These are phyloP conservation scores for Drosophila erecta DNA, from an alignment of 1,140 invertebrate species.

Conservation along the genomic window DNA sequence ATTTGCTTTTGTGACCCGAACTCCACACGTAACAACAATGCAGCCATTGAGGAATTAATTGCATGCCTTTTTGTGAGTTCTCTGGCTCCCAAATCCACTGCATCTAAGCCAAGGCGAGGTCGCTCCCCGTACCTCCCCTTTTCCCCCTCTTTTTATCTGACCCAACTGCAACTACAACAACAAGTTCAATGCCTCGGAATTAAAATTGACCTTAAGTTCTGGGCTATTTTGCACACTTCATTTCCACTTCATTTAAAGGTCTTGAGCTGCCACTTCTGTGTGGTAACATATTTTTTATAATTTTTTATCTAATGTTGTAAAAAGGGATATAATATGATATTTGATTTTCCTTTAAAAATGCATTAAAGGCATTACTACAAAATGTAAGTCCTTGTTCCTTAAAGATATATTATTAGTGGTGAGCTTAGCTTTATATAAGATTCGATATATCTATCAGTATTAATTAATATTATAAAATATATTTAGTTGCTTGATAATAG, in stretches of 20 bases:
- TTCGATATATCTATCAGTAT: not conserved
- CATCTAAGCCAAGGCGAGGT: slow-evolving; percentile 56
- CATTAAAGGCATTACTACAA: no score
- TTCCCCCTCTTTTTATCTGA: slow-evolving; percentile 1
- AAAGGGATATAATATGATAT: no score
- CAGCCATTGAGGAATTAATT: slow-evolving; percentile 58
- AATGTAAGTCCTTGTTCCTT: not conserved
- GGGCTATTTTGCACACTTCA: slow-evolving; percentile 27
- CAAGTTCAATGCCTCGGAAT: slow-evolving; percentile 79
- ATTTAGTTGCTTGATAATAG: not conserved
- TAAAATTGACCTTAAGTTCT: slow-evolving; percentile 73
- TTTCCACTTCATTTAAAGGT: not conserved
- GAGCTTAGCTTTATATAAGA: not conserved
- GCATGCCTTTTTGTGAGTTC: slow-evolving; percentile 49
- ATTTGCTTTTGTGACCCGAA: slow-evolving; percentile 9
- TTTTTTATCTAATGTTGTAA: no score
- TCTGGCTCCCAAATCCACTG: slow-evolving; percentile 47
- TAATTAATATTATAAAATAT: not conserved
- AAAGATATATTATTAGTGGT: not conserved
- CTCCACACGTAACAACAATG: slow-evolving; percentile 46
- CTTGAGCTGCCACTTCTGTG: no score
- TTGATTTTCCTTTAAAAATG: no score
- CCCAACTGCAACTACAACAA: slow-evolving; percentile 39
- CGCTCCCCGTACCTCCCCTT: slow-evolving; percentile 1
- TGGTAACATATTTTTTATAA: no score